Conservation (phyloP, 2,888 invertebrate genomes). For the Phaonia tiefii region DNA sequence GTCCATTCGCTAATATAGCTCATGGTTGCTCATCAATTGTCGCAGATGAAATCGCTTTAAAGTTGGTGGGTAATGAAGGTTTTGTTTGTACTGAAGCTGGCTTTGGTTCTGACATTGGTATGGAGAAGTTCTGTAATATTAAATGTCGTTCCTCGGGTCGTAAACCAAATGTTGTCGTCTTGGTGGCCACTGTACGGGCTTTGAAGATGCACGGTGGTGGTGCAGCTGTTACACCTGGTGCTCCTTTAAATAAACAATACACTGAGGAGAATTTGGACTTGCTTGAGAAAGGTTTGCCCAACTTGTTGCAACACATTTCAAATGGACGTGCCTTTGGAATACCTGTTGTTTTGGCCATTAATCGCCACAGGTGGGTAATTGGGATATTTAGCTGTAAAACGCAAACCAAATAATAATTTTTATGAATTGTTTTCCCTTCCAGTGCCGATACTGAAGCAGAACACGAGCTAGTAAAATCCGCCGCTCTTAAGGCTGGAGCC, state of each 20-base stretch:
- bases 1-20: slow-evolving; percentile 99
- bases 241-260: slow-evolving; percentile 92
- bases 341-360: slow-evolving; percentile 97
- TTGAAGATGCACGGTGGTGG: slow-evolving; percentile 99
- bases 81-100: slow-evolving; percentile 99
- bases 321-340: slow-evolving; percentile 94
- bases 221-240: slow-evolving; percentile 91
- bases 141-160: slow-evolving; percentile 95
- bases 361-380: slow-evolving; percentile 88
- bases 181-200: slow-evolving; percentile 96
- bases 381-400: background rate
- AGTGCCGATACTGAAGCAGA: slow-evolving; percentile 94
- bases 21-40: slow-evolving; percentile 98
- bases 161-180: slow-evolving; percentile 92
- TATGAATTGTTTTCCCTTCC: slow-evolving; percentile 68
- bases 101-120: slow-evolving; percentile 98
- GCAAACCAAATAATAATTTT: background rate
- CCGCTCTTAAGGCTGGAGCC: slow-evolving; percentile 90
- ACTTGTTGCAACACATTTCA: slow-evolving; percentile 95
- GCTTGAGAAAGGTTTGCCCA: slow-evolving; percentile 91
- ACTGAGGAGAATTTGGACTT: slow-evolving; percentile 92
- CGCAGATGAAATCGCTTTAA: slow-evolving; percentile 95
- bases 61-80: slow-evolving; percentile 94
- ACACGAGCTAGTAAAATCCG: slow-evolving; percentile 87
- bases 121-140: slow-evolving; percentile 99